Conservation (phyloP, 2,797 vertebrate species). For the Eremophila alpestris region DNA sequence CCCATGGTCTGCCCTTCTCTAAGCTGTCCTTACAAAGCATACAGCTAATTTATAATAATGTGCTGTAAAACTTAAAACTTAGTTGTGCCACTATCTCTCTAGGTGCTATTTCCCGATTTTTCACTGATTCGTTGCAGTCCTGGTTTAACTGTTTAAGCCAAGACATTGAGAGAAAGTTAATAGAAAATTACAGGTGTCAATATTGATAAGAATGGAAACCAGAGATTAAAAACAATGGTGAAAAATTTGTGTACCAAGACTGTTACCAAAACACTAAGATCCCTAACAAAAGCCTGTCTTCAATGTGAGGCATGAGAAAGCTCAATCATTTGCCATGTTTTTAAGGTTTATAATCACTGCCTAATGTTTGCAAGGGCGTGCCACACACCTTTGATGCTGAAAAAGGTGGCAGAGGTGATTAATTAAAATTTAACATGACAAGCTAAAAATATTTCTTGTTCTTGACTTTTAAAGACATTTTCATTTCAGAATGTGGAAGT, state of each 20-base stretch:
- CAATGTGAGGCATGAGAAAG: neutral
- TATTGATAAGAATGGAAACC: neutral
- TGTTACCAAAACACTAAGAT: neutral
- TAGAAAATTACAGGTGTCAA: neutral
- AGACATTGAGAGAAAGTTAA: neutral
- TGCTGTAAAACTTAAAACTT: neutral
- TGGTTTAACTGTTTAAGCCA: neutral
- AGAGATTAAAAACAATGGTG: neutral
- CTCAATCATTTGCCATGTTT: neutral
- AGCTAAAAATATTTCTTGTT: neutral
- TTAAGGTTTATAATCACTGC: neutral
- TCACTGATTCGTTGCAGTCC: neutral
- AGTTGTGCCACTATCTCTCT: accelerated
- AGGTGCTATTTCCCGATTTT: neutral
- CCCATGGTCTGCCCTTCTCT: neutral
- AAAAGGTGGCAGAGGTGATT: neutral
- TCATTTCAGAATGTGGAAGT: neutral
- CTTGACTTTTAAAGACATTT: neutral
- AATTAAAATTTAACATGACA: neutral
- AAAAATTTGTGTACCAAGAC: neutral
- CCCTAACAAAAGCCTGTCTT: neutral
- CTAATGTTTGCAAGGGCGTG: neutral
- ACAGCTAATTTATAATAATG: neutral
- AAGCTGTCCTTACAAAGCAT: neutral
- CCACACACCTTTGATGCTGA: neutral